Evolutionary conservation across 2,113 vertebrate genomes (phyloP).

Genomic region (Cinclus mexicanus): DNA sequence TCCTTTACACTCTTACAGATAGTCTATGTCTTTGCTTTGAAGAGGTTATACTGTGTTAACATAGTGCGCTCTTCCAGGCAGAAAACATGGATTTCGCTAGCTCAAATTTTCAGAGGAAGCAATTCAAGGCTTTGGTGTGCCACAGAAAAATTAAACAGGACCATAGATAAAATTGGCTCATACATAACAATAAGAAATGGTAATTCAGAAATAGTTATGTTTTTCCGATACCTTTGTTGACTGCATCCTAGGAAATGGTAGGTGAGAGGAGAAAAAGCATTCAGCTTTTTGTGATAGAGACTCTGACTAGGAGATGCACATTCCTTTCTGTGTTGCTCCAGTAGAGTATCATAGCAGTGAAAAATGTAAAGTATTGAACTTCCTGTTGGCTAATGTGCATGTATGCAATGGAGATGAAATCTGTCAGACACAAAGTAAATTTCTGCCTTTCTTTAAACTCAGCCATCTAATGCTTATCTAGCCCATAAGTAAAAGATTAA

Average conservation of each 20-base stretch:
- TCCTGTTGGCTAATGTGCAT: not conserved
- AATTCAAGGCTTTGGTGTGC: fast-evolving
- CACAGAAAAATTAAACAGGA: not conserved
- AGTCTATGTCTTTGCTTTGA: not conserved
- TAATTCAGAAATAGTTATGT: not conserved
- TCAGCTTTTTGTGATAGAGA: not conserved
- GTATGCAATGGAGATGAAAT: not conserved
- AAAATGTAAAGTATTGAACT: not conserved
- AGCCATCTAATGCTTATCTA: not conserved
- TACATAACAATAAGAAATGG: not conserved
- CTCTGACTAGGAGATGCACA: not conserved
- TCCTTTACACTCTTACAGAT: not conserved
- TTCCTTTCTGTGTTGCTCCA: not conserved
- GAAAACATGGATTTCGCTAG: not conserved
- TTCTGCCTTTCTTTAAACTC: not conserved
- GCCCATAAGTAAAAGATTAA: not conserved
- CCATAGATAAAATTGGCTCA: not conserved
- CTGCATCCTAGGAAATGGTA: not conserved
- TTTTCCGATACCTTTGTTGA: not conserved
- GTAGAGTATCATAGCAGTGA: not conserved
- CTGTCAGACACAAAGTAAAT: not conserved
- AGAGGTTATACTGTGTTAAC: not conserved
- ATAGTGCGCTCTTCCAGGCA: not conserved
- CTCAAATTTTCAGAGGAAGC: not conserved
- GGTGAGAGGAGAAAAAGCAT: not conserved